Percentiles rank a stretch among this genome's conserved stretches.
phyloP scores from a whole-genome alignment of 1,140 invertebrate species.

The Epicauta chinensis region DNA sequence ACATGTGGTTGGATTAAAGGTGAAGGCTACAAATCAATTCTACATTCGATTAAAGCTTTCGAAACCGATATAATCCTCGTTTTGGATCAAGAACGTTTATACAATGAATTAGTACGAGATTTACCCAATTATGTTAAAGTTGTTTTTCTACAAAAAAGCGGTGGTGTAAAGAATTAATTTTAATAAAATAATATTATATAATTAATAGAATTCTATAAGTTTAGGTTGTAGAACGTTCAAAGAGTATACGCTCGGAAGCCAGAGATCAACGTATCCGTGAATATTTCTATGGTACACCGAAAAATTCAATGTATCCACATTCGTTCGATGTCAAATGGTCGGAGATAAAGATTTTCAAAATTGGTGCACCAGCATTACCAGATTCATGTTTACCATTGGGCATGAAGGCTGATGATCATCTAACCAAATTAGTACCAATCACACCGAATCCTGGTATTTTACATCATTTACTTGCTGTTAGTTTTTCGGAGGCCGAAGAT shows the following conservation, averaged over 20 bases:
- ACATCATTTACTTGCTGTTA: conserved; percentile 85
- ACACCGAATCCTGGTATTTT: conserved; percentile 66
- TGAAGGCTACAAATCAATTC: conserved; percentile 74
- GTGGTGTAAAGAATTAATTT: no score
- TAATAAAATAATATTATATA: no score
- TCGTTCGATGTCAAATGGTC: conserved; percentile 84
- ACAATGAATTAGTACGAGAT: conserved; percentile 89
- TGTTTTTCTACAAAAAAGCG: conserved; percentile 91
- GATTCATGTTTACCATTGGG: conserved; percentile 93
- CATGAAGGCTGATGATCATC: conserved; percentile 88
- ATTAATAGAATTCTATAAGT: conserved; percentile 12
- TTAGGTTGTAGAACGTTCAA: conserved; percentile 79
- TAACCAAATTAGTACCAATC: conserved; percentile 85
- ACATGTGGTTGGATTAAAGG: conserved; percentile 97
- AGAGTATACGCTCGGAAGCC: conserved; percentile 62
- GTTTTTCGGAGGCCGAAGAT: conserved; percentile 68
- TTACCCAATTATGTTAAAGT: conserved; percentile 91
- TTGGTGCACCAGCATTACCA: conserved; percentile 86
- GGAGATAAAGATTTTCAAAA: conserved; percentile 88
- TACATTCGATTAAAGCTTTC: conserved; percentile 86
- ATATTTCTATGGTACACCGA: conserved; percentile 89
- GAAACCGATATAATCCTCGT: conserved; percentile 95
- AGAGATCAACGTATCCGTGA: conserved; percentile 79
- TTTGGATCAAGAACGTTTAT: conserved; percentile 92
- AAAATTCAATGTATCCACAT: conserved; percentile 82